phyloP scores from a whole-genome alignment of 1,140 invertebrate genomes.

The Drosophila malerkotliana region DNA sequence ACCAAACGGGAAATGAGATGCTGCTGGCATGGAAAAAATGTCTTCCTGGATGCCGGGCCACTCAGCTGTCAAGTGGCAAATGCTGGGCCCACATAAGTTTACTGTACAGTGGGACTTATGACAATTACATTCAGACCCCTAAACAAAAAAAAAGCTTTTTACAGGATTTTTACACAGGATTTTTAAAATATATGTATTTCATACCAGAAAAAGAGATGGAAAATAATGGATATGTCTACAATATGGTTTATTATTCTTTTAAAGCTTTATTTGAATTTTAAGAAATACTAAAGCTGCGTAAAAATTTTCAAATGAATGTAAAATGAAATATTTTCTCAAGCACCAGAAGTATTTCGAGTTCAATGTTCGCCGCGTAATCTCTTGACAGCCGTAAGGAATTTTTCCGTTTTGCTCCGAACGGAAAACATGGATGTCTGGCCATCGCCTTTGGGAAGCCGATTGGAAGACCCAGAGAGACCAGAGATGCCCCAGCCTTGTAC shows the following conservation, averaged over 20 bases:
- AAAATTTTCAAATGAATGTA: too few relatives aligned
- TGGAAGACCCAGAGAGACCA: not conserved
- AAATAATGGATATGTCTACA: too few relatives aligned
- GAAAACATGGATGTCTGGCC: not conserved
- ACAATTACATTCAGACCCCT: too few relatives aligned
- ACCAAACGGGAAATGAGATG: conserved; percentile 71
- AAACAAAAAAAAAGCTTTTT: too few relatives aligned
- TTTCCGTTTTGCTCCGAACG: not conserved
- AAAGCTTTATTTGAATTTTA: too few relatives aligned
- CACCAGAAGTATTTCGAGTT: not conserved
- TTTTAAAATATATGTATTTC: too few relatives aligned
- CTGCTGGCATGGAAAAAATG: conserved; percentile 45
- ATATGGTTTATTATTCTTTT: too few relatives aligned
- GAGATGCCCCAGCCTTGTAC: not conserved
- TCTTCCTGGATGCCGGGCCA: conserved; percentile 26
- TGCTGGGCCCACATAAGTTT: conserved; percentile 48
- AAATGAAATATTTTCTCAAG: too few relatives aligned
- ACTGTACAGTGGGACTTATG: not conserved
- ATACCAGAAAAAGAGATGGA: too few relatives aligned
- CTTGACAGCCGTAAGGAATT: not conserved
- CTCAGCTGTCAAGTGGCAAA: conserved; percentile 64
- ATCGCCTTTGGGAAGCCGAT: not conserved
- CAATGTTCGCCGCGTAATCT: not conserved
- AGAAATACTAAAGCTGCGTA: too few relatives aligned
- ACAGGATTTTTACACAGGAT: too few relatives aligned